Evolutionary conservation across 1,140 invertebrate species (phyloP), one percentile per base, ranked within the genome.

Genomic region (Tetranychus cinnabarinus): DNA sequence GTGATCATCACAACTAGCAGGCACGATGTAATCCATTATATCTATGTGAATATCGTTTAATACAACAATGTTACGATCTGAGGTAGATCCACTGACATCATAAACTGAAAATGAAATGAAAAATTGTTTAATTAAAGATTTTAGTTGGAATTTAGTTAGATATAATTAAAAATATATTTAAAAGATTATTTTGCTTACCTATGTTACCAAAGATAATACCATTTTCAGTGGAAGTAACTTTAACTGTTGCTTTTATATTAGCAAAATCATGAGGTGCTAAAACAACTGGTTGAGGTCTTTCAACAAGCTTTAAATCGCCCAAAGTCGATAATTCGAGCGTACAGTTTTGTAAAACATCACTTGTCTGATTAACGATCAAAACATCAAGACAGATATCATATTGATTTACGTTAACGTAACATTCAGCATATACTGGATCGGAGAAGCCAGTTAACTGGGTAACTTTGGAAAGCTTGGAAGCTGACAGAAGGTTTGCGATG

Each of bases 161-260:
- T 58, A 46, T 54, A 50, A 23, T 50, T 58, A 56, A 33, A 3
- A 36, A 8, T 13, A 71, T 65, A 23, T 23, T 23, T 23, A 23
- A 23, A 23, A 23, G 23, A 23, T 23, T 23, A 23, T 23, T 23
- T 59, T 66, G 68, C 67, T 71, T 72, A 86, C 87, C 88, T 69
- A 98, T 98, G 72, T 97, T 99, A 62, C 96, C 95, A 78, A 98
- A 99, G 63, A 99, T 98, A 63, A 98, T 91, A 58, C 92, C 95
- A 75, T 98, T 99, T 74, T 98, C 95, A 8, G 93, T 98, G 1
- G 91, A 97, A 0, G 93, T 87, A 3, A 81, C 79, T 75, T 93
- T 93, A 12, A 92, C 88, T 71, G 90, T 93, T 1, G 92, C 93
- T 72, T 97, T 95, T 64, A 98, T 97, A 70, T 95, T 92, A 65